phyloP scores from a whole-genome alignment of 2,113 vertebrate genomes.

The Equus przewalskii region DNA sequence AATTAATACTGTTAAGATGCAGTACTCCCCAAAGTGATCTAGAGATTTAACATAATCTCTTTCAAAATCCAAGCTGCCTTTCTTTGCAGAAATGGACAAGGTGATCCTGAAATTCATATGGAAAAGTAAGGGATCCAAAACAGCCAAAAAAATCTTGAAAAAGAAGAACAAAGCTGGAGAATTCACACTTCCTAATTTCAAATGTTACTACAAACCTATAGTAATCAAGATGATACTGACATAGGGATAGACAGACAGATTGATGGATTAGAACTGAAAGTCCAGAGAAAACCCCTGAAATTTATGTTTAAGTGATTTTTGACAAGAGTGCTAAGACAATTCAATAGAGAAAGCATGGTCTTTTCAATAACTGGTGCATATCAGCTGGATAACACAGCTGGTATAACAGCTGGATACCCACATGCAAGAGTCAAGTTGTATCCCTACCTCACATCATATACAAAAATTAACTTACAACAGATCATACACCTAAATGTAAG shows the following conservation, averaged over 20 bases:
- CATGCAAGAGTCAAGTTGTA: background rate
- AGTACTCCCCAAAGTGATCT: background rate
- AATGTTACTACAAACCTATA: background rate
- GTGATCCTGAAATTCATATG: background rate
- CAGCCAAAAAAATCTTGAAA: background rate
- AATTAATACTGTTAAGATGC: background rate
- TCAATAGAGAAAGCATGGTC: background rate
- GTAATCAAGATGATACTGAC: background rate
- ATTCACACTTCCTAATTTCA: background rate
- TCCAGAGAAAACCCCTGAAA: background rate
- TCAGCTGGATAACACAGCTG: background rate
- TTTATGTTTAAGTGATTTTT: conserved; percentile 50
- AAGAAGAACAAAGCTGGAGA: background rate
- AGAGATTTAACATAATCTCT: background rate
- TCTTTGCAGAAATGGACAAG: background rate
- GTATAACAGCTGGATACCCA: background rate
- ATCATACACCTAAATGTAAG: background rate
- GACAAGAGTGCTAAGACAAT: background rate
- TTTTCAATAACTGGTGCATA: background rate
- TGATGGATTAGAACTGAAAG: background rate
- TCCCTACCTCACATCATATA: background rate
- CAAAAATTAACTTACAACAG: background rate
- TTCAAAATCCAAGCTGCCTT: conserved; percentile 1
- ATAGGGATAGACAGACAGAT: background rate
- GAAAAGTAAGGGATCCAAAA: background rate